Conservation (phyloP, 2,113 vertebrate species). For the Chloropsis cyanopogon region DNA sequence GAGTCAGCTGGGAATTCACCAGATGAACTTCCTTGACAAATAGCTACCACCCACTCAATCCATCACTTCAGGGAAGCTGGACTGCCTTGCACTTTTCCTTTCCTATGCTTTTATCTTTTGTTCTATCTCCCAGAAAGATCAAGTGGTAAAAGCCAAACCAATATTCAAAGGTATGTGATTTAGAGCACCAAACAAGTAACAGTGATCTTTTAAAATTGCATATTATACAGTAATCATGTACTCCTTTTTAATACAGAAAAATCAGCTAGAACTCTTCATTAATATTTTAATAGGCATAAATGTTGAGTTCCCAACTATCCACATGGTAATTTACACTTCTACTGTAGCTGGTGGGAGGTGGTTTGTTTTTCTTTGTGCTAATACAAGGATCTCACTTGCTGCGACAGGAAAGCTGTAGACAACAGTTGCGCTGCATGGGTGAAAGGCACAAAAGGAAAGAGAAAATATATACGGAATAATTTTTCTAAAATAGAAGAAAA, state of each 20-base stretch:
- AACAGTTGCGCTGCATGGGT: not conserved
- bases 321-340: conserved; percentile 26
- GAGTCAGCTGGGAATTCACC: conserved; percentile 18
- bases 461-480: not conserved
- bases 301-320: conserved; percentile 14
- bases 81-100: not conserved
- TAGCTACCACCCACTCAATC: conserved; percentile 17
- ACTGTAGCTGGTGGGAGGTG: conserved; percentile 16
- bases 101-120: not conserved
- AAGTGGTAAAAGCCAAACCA: not conserved
- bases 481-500: not conserved
- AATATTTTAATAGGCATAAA: conserved; percentile 51
- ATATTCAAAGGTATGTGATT: not conserved
- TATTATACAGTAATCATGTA: not conserved
- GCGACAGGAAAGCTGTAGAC: not conserved
- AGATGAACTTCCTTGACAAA: conserved; percentile 52
- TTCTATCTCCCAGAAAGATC: conserved; percentile 14
- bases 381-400: conserved; percentile 33
- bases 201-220: not conserved
- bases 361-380: conserved; percentile 44
- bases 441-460: conserved; percentile 4
- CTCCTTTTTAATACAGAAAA: not conserved
- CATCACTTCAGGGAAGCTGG: conserved; percentile 11
- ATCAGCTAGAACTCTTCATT: conserved; percentile 1
- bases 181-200: not conserved